Evolutionary conservation across 2,888 invertebrate genomes (phyloP).

Genomic region (Oligia fasciuncula): DNA sequence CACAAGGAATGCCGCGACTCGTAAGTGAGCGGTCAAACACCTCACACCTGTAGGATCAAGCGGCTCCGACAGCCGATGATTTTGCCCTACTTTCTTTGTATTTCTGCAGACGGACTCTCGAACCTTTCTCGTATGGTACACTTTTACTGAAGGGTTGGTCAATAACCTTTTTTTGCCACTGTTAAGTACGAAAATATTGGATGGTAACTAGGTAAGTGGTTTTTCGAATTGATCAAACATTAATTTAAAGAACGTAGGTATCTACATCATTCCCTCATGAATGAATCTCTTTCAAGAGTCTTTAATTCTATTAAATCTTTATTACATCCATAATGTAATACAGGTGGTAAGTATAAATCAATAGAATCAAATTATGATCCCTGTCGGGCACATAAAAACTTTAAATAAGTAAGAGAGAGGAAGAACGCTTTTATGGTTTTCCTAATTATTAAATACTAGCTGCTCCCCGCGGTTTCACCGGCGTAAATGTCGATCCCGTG

Average conservation of each 20-base stretch:
- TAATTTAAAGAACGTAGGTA: neutral
- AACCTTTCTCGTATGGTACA: slow-evolving; percentile 13
- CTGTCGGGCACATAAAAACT: neutral
- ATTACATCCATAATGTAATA: too few relatives aligned
- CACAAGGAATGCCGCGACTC: slow-evolving; percentile 74
- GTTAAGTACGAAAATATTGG: neutral
- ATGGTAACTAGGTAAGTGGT: neutral
- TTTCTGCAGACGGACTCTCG: slow-evolving; percentile 30
- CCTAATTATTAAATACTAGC: too few relatives aligned
- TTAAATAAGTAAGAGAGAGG: neutral
- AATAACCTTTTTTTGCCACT: slow-evolving; percentile 28
- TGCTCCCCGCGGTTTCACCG: too few relatives aligned
- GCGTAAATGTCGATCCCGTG: too few relatives aligned
- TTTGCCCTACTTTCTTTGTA: slow-evolving; percentile 53
- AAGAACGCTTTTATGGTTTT: too few relatives aligned
- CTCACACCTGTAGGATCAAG: slow-evolving; percentile 78
- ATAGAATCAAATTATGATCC: too few relatives aligned
- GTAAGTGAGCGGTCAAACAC: slow-evolving; percentile 83
- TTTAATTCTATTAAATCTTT: too few relatives aligned
- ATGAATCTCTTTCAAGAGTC: neutral
- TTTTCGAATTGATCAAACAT: neutral
- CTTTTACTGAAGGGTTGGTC: slow-evolving; percentile 37
- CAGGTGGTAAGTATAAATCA: too few relatives aligned
- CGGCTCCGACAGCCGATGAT: neutral
- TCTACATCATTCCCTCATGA: neutral